These are phyloP conservation scores for Megaustenia siamemsis DNA, from an alignment of 2,888 invertebrate genomes.

Conservation along the genomic window DNA sequence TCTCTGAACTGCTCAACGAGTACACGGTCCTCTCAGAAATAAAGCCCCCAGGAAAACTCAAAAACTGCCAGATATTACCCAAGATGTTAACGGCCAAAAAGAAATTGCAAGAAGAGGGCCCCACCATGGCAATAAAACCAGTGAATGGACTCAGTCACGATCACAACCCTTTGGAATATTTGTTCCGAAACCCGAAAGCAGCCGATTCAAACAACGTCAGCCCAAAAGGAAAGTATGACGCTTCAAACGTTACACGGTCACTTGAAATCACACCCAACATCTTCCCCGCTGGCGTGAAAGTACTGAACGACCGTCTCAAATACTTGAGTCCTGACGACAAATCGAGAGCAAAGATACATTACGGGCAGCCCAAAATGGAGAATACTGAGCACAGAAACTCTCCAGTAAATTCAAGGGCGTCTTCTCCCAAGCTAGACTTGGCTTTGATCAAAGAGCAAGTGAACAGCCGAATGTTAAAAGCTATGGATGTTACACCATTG, in stretches of 20 bases:
- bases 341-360: constrained; percentile 1
- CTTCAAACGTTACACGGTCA: not conserved
- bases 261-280: constrained; percentile 57
- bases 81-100: not conserved
- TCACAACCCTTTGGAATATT: constrained; percentile 47
- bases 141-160: not conserved
- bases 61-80: not conserved
- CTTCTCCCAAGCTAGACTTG: constrained; percentile 54
- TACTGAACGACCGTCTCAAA: constrained; percentile 35
- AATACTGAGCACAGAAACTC: constrained; percentile 58
- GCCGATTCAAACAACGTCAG: constrained; percentile 18
- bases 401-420: constrained; percentile 46
- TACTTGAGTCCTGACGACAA: constrained; percentile 36
- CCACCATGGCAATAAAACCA: not conserved
- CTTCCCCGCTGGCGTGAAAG: constrained; percentile 36
- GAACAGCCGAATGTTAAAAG: constrained; percentile 45
- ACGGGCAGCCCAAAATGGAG: constrained; percentile 52
- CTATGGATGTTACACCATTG: constrained; percentile 40
- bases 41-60: not conserved
- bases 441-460: constrained; percentile 56
- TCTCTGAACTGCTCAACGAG: not conserved
- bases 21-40: not conserved
- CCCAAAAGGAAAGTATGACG: not conserved
- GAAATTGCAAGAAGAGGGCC: not conserved
- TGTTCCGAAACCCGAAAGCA: constrained; percentile 47